Percentiles rank a stretch among this genome's conserved stretches.
Conservation (phyloP, 2,113 vertebrate species). For the Hiodon alosoides region DNA sequence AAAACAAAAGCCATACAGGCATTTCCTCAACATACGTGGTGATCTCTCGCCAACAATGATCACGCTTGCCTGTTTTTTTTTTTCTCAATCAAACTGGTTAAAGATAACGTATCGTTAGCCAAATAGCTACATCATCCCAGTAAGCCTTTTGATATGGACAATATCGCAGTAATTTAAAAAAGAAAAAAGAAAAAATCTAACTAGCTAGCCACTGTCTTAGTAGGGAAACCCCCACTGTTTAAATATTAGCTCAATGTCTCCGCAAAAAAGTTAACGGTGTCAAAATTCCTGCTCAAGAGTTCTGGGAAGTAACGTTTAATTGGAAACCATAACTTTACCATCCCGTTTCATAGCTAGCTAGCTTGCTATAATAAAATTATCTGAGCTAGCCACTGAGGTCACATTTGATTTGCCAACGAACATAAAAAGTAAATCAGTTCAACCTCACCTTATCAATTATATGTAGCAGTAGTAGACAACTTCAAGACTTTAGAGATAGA, state of each 20-base stretch:
- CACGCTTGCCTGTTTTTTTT: too few relatives aligned
- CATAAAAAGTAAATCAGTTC: conserved; percentile 4
- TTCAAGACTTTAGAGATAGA: conserved; percentile 22
- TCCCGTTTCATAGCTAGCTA: background rate
- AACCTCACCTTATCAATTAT: conserved; percentile 45
- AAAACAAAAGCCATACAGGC: too few relatives aligned
- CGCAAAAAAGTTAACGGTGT: too few relatives aligned
- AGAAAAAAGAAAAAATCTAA: background rate
- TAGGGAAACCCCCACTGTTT: too few relatives aligned
- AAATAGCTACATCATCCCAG: background rate
- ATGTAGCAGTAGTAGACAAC: conserved; percentile 37
- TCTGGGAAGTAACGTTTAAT: too few relatives aligned
- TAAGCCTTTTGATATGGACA: background rate
- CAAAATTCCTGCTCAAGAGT: too few relatives aligned
- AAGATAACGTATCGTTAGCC: conserved; percentile 9
- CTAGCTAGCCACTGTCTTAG: background rate
- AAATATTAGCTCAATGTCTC: too few relatives aligned
- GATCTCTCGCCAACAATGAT: too few relatives aligned
- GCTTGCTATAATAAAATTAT: background rate
- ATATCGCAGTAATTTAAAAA: too few relatives aligned
- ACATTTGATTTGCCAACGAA: background rate
- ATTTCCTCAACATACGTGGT: too few relatives aligned
- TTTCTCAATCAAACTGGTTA: too few relatives aligned
- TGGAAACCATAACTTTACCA: background rate
- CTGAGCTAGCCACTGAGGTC: background rate